These are phyloP conservation scores for Indri indri DNA, from an alignment of 2,113 vertebrate genomes.

Conservation along the genomic window DNA sequence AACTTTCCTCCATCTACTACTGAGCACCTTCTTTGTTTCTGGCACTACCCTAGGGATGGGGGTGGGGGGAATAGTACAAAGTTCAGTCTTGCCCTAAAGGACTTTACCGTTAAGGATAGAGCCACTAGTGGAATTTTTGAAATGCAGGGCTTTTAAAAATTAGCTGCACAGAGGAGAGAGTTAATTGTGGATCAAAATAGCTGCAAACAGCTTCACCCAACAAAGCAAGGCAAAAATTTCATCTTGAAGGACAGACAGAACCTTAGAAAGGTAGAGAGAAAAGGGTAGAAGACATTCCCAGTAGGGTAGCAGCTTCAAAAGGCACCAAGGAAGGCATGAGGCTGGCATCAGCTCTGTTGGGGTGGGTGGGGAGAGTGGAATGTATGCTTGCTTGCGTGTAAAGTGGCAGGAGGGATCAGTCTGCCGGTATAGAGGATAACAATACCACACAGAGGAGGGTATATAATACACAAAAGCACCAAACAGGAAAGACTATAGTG, in stretches of 20 bases:
- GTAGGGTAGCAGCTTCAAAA: background rate
- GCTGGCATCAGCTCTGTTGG: background rate
- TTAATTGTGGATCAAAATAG: background rate
- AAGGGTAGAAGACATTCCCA: background rate
- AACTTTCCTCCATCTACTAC: background rate
- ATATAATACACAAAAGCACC: background rate
- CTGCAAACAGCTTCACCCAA: background rate
- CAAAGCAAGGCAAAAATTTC: conserved; percentile 1
- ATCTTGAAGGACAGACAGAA: background rate
- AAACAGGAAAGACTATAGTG: background rate
- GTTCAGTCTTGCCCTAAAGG: background rate
- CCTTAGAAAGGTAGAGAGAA: background rate
- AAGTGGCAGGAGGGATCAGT: background rate
- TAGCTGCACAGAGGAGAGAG: background rate
- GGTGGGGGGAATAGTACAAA: background rate
- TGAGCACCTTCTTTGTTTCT: background rate
- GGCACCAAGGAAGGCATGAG: background rate
- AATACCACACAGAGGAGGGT: background rate
- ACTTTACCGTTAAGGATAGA: background rate
- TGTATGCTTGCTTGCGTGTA: too few species aligned
- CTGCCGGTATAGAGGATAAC: background rate
- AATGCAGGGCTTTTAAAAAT: conserved; percentile 6
- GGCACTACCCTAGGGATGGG: background rate
- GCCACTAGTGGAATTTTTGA: background rate
- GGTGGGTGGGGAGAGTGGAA: fast-evolving